Conservation (phyloP, 2,113 vertebrate genomes). For the Istiophorus platypterus region DNA sequence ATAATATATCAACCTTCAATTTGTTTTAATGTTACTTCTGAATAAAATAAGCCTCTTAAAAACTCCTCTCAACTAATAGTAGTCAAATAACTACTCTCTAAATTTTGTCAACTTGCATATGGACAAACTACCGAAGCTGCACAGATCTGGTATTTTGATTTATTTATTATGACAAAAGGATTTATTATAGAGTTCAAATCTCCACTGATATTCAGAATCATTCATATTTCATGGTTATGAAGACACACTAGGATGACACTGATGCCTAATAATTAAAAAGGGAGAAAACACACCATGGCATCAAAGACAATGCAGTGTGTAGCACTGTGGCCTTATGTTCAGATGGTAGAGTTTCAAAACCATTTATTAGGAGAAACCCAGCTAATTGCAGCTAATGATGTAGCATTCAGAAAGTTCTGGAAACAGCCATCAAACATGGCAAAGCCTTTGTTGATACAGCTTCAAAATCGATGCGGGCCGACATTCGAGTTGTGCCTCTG, state of each 20-base stretch:
- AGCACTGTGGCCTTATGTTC: neutral
- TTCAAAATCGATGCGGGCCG: neutral
- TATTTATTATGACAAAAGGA: neutral
- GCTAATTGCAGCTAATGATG: slow-evolving; percentile 46
- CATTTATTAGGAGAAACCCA: slow-evolving; percentile 31
- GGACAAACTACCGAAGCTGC: neutral
- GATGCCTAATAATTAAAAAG: slow-evolving; percentile 29
- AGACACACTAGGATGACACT: slow-evolving; percentile 18
- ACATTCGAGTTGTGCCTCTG: neutral
- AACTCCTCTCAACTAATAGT: neutral
- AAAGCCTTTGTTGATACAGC: slow-evolving; percentile 1
- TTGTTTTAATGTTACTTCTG: neutral
- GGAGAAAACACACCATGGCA: neutral
- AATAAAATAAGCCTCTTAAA: neutral
- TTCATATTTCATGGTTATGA: neutral
- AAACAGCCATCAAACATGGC: slow-evolving; percentile 26
- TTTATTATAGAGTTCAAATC: neutral
- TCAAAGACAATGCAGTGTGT: slow-evolving; percentile 22
- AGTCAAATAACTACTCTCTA: neutral
- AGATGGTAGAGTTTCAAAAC: slow-evolving; percentile 35
- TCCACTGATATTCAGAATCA: neutral
- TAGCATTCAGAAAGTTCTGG: slow-evolving; percentile 18
- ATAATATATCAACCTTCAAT: too few species aligned
- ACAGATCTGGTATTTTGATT: neutral
- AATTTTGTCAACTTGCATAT: too few species aligned